These are phyloP conservation scores for Pelobates fuscus DNA, from an alignment of 2,113 vertebrate species.

Conservation along the genomic window DNA sequence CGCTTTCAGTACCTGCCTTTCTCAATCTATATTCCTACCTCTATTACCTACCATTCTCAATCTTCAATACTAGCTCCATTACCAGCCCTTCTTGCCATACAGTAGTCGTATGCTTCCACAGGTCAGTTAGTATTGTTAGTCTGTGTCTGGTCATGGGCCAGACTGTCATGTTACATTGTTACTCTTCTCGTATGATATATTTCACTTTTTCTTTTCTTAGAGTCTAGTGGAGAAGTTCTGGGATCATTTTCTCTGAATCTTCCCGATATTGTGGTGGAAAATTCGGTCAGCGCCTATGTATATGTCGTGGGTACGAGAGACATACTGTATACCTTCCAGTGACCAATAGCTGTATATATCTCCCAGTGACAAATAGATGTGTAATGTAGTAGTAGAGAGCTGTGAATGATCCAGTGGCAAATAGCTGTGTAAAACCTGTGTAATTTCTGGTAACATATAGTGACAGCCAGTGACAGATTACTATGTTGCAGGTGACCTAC, in stretches of 20 bases:
- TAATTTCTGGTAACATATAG: neutral
- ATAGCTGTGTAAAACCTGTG: neutral
- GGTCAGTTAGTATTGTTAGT: too few relatives aligned
- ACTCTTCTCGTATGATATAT: neutral
- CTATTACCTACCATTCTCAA: too few relatives aligned
- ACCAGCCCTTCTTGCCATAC: too few relatives aligned
- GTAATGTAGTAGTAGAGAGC: neutral
- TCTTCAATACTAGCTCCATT: too few relatives aligned
- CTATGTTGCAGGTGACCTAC: slow-evolving; percentile 72
- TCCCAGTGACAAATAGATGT: neutral
- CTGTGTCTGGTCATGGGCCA: too few relatives aligned
- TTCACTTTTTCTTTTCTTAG: neutral
- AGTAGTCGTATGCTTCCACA: too few relatives aligned
- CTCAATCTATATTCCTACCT: too few relatives aligned
- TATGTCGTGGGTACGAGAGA: slow-evolving; percentile 57
- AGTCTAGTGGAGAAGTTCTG: slow-evolving; percentile 26
- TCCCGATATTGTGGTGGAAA: slow-evolving; percentile 56
- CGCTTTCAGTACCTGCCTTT: too few relatives aligned
- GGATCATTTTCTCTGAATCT: slow-evolving; percentile 55
- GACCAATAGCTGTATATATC: neutral
- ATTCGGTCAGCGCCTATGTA: slow-evolving; percentile 58
- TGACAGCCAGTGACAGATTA: slow-evolving; percentile 7
- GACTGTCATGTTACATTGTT: too few relatives aligned
- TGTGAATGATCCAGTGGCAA: neutral
- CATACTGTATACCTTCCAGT: neutral